A percentile compares a stretch with the other conserved stretches of the same genome.
phyloP scores from a whole-genome alignment of 2,888 invertebrate genomes.

The Tenthredo mesomela region DNA sequence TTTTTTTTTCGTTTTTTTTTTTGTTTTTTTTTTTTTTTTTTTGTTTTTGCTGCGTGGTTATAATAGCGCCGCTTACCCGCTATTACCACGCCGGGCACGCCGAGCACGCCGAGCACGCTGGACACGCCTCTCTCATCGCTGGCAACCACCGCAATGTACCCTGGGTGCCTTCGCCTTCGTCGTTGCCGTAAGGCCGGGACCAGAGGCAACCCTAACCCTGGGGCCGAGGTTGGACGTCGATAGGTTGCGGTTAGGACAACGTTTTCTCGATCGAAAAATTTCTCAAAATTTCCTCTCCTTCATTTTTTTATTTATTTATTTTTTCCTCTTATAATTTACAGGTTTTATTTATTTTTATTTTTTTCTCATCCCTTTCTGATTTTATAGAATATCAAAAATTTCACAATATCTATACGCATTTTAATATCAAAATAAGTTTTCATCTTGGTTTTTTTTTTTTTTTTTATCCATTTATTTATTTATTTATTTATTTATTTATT shows the following conservation, averaged over 20 bases:
- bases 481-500: background rate
- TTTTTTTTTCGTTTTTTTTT: background rate
- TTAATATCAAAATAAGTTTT: background rate
- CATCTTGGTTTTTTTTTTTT: background rate
- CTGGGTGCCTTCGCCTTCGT: slow-evolving; percentile 47
- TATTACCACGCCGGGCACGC: slow-evolving; percentile 61
- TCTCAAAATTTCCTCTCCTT: background rate
- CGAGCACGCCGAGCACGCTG: slow-evolving; percentile 56
- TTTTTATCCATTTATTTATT: background rate
- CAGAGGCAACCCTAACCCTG: slow-evolving; percentile 50
- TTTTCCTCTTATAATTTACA: background rate
- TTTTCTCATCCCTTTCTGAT: background rate
- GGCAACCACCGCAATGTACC: slow-evolving; percentile 57
- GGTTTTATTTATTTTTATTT: too few relatives aligned
- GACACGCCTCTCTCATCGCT: slow-evolving; percentile 71
- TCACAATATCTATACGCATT: background rate
- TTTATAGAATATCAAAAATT: background rate
- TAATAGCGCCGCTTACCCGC: slow-evolving; percentile 62
- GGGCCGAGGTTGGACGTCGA: slow-evolving; percentile 4
- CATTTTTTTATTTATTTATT: background rate
- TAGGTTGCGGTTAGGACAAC: slow-evolving; percentile 29
- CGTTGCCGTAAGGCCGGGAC: slow-evolving; percentile 45
- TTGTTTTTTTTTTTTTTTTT: background rate
- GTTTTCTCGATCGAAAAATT: background rate
- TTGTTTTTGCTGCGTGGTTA: slow-evolving; percentile 27